Base-by-base conservation (phyloP, 2,888 invertebrate species). In the Hedya salicella region DNA sequence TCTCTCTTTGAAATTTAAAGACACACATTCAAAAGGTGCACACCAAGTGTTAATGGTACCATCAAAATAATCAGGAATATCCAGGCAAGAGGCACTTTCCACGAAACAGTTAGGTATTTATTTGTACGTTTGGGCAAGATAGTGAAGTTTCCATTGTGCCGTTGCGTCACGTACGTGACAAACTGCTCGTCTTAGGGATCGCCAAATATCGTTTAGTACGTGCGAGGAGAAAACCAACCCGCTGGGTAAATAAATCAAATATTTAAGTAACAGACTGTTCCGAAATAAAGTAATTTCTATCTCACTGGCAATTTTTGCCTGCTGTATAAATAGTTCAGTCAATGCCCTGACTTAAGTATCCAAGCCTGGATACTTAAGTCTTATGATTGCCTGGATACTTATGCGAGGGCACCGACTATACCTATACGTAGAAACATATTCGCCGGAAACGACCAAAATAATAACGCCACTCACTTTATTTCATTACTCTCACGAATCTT, bases 141-240 rank as follows among this genome's bases (percentile, higher is more conserved):
- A 84, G 85, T 86, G 81, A 83, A 88, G 88, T 88, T 89, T 86
- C 88, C 83, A 89, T 90, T 90, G 85, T 85, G 87, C 84, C 86
- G 84, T 79, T 78, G 82, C 85, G 83, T 87, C 90, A 91, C 91
- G 91, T 91, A 89, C 91, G 91, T 92, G 91, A 91, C 91, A 89
- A 88, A 89, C 91, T 84, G 83, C 78, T 87, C 90, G 89, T 91
- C 91, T 90, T 87, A 87, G 91, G 91, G 91, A 92, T 92, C 89
- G 91, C 91, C 91, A 91, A 92, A 92, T 91, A 91, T 91, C 91
- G 91, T 89, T 91, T 91, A 91, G 89, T 88, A 91, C 91, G 91
- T 92, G 91, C 84, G 81, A 87, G 83, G 79, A 88, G 89, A 85
- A 89, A 90, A 88, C 88, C 88, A 83, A 88, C 88, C 85, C 83